Conservation (phyloP, 2,888 invertebrate species). For the Leucophenga montana region DNA sequence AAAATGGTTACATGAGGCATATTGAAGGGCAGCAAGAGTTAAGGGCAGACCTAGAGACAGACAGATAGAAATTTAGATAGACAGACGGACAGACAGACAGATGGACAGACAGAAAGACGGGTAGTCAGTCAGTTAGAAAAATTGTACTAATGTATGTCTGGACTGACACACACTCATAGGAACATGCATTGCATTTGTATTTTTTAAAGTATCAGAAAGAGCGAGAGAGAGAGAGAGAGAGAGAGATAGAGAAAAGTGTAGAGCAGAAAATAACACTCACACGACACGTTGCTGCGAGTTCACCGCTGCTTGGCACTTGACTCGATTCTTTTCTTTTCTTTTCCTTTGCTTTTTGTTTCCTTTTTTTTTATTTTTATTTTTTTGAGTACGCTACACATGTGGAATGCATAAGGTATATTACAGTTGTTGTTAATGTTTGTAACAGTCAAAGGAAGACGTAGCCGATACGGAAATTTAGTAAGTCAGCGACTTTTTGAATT, state of each 20-base stretch:
- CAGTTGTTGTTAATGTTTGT: no score
- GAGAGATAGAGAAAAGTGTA: conserved; percentile 16
- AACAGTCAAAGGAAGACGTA: no score
- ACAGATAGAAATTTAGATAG: conserved; percentile 32
- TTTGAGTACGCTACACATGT: neutral
- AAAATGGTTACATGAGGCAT: neutral
- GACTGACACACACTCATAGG: conserved; percentile 36
- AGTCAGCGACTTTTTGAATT: no score
- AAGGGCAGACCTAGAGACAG: neutral
- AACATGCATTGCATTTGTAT: no score
- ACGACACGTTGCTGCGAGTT: conserved; percentile 27
- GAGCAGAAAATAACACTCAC: conserved; percentile 37
- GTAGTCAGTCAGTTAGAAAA: conserved; percentile 17
- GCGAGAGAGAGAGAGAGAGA: neutral
- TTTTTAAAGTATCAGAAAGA: conserved; percentile 18
- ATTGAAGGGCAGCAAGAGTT: neutral
- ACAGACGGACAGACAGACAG: conserved; percentile 35
- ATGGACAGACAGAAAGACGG: conserved; percentile 28
- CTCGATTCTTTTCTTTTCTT: conserved; percentile 34
- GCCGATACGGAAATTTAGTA: no score
- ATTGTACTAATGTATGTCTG: conserved; percentile 21
- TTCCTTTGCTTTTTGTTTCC: conserved; percentile 20
- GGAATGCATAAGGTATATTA: no score
- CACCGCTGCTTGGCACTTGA: conserved; percentile 40
- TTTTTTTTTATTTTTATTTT: neutral